Conservation (phyloP, 1,140 invertebrate species). For the Phymastichus coffea region DNA sequence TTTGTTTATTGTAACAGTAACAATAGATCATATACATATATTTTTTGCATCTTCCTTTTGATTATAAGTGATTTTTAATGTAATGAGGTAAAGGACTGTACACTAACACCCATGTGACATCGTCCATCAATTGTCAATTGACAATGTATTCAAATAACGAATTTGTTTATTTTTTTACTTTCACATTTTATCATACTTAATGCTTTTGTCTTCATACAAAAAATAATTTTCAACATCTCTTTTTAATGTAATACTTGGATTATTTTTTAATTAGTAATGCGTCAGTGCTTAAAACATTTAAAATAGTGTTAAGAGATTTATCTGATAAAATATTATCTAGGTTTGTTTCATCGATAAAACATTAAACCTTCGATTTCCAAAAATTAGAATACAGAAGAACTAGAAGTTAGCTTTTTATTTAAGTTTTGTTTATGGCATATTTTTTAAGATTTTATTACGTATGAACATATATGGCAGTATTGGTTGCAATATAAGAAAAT, state of each 20-base stretch:
- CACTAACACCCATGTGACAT: conserved; percentile 19
- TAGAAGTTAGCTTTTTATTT: too few species aligned
- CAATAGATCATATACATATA: conserved; percentile 24
- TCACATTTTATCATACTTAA: conserved; percentile 12
- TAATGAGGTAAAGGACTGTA: conserved; percentile 31
- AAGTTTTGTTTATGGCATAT: conserved; percentile 23
- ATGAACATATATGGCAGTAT: conserved; percentile 33
- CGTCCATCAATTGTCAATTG: conserved; percentile 12
- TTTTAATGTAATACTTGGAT: too few species aligned
- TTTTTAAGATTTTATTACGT: conserved; percentile 1
- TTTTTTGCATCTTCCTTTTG: conserved; percentile 31
- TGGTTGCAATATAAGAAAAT: conserved; percentile 12
- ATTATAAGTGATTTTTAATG: conserved; percentile 28
- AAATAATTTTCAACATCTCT: too few species aligned
- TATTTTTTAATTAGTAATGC: too few species aligned
- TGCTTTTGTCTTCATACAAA: conserved; percentile 1
- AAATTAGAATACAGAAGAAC: too few species aligned
- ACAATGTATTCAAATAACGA: conserved; percentile 3
- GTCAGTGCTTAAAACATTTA: too few species aligned
- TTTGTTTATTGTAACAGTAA: conserved; percentile 7
- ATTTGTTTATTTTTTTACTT: conserved; percentile 9
- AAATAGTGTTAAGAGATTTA: too few species aligned
- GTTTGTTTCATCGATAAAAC: too few species aligned
- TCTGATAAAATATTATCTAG: too few species aligned
- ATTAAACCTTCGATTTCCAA: too few species aligned